A percentile compares a stretch with the other conserved stretches of the same genome.
phyloP scores from a whole-genome alignment of 2,888 invertebrate species.

The Stenodema calcarata region DNA sequence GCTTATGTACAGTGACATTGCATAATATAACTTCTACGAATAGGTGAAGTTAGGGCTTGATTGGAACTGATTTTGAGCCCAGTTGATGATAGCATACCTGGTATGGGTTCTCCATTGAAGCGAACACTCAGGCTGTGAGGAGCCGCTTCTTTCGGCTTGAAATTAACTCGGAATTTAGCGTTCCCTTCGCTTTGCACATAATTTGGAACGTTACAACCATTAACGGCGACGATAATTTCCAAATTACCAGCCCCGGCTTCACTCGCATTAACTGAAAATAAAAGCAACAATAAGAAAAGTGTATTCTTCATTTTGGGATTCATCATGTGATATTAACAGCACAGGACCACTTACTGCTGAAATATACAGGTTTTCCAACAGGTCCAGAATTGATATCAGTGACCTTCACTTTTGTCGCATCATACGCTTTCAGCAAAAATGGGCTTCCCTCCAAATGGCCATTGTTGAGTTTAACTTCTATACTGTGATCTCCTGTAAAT shows the following conservation, averaged over 20 bases:
- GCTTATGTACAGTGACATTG: neutral
- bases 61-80: too few relatives aligned
- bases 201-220: slow-evolving; percentile 95
- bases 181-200: slow-evolving; percentile 97
- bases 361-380: slow-evolving; percentile 91
- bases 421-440: slow-evolving; percentile 94
- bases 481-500: slow-evolving; percentile 78
- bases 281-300: neutral
- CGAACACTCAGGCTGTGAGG: slow-evolving; percentile 89
- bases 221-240: slow-evolving; percentile 96
- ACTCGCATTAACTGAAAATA: slow-evolving; percentile 66
- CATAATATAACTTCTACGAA: too few relatives aligned
- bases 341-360: slow-evolving; percentile 74
- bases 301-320: slow-evolving; percentile 57
- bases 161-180: slow-evolving; percentile 91
- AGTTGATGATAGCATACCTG: slow-evolving; percentile 61
- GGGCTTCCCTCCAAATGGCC: slow-evolving; percentile 94
- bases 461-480: slow-evolving; percentile 75
- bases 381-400: slow-evolving; percentile 90
- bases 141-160: slow-evolving; percentile 93
- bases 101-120: slow-evolving; percentile 73
- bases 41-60: too few relatives aligned
- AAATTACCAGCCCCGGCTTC: slow-evolving; percentile 89
- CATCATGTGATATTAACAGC: neutral
- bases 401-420: slow-evolving; percentile 92